Conservation (phyloP, 2,797 vertebrate genomes). For the Poecilia picta region DNA sequence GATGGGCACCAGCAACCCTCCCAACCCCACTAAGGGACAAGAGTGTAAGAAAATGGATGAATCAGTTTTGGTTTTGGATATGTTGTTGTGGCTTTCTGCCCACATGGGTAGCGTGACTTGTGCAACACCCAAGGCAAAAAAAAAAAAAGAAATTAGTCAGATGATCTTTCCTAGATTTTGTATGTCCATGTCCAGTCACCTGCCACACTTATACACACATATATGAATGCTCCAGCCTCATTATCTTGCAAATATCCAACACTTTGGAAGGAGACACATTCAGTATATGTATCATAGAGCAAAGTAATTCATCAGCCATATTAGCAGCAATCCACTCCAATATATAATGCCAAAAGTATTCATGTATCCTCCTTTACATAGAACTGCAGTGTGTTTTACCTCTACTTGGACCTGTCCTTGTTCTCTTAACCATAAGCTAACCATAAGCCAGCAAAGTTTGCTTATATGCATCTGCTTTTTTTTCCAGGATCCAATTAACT, state of each 20-base stretch:
- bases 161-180: neutral
- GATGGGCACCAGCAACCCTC: too few relatives aligned
- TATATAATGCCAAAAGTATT: neutral
- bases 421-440: neutral
- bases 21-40: too few relatives aligned
- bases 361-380: neutral
- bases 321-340: slow-evolving; percentile 25
- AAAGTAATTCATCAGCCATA: slow-evolving; percentile 36
- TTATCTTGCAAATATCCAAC: neutral
- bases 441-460: too few relatives aligned
- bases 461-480: neutral
- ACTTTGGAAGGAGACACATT: slow-evolving; percentile 6
- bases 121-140: neutral
- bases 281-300: neutral
- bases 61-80: neutral
- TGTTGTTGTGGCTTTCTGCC: neutral
- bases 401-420: neutral
- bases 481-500: neutral
- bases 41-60: too few relatives aligned
- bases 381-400: neutral
- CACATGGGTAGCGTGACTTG: neutral
- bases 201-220: neutral
- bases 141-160: neutral
- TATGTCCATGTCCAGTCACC: neutral
- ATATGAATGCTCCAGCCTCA: neutral